These are phyloP conservation scores for Cephus sareptanus DNA, from an alignment of 2,888 invertebrate genomes.

Conservation along the genomic window DNA sequence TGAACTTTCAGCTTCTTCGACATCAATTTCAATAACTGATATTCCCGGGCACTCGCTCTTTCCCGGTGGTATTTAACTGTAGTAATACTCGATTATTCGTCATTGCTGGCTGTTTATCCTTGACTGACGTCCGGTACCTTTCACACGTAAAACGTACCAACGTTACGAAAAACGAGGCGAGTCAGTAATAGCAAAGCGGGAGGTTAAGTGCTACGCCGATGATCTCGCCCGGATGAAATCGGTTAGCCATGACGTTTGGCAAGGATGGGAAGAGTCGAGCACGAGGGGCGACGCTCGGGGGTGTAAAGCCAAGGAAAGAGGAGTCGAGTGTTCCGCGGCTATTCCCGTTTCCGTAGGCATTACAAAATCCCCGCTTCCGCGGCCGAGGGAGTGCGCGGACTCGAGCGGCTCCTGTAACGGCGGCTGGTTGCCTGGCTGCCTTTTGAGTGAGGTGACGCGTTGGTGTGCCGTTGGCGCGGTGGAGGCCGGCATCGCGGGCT, in stretches of 20 bases:
- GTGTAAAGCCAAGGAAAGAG: neutral
- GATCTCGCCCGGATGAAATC: neutral
- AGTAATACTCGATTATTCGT: too few relatives aligned
- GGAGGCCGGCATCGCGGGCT: conserved; percentile 51
- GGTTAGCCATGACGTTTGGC: neutral
- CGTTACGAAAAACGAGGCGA: neutral
- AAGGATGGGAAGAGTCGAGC: conserved; percentile 1
- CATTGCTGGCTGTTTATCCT: too few relatives aligned
- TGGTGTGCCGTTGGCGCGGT: conserved; percentile 27
- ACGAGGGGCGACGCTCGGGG: neutral
- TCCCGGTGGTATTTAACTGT: neutral
- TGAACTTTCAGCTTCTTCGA: neutral
- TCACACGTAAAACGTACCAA: neutral
- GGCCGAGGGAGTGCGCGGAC: conserved; percentile 22
- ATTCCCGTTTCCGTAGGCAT: conserved; percentile 14
- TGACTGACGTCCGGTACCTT: too few relatives aligned
- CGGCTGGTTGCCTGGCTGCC: conserved; percentile 7
- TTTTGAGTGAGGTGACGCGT: conserved; percentile 11
- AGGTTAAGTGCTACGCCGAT: neutral
- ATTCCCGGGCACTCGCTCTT: neutral
- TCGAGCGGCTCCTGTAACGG: conserved; percentile 18
- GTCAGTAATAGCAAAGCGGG: neutral
- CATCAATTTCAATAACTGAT: neutral
- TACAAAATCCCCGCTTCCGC: conserved; percentile 21
- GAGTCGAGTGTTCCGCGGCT: neutral